Base-by-base conservation (phyloP, 2,797 vertebrate genomes). In the Peromyscus eremicus region DNA sequence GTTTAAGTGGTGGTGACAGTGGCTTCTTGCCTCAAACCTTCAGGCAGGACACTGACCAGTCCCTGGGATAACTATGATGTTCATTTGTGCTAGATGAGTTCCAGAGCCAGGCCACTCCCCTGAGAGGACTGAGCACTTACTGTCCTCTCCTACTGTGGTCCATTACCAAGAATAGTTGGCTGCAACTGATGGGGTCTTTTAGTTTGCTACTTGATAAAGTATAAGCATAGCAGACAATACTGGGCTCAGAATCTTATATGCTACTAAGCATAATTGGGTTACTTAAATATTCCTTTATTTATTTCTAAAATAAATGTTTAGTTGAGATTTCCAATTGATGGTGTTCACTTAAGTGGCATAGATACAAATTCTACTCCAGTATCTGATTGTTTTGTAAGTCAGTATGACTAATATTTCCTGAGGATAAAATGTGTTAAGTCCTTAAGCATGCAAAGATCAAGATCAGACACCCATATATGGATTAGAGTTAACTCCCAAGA, bases 341-440 rank as follows among this genome's bases (percentile, higher is more conserved):
- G 1, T n/a, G 92, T 73, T 92, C 92, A 87, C 81, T 96, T 95
- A 90, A 93, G 77, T 86, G 29, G 88, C 6, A 60, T 43, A 91
- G 60, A 85, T 40, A 76, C 32, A 91, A 96, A 93, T 95, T 91
- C 40, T 87, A 66, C 43, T 94, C 49, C 86, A 46, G 52, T 52
- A 81, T 89, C 83, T 95, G 87, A 94, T 73, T 40, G 66, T 94
- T 92, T 86, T 83, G 9, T 88, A 75, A 96, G n/a, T 75, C 57
- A 43, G 49, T 76, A 10, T 87, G 3, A 85, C 12, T 91, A 80
- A 92, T 27, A 86, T 60, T 94, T 97, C 91, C 85, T 83, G 88
- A 91, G 83, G 76, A 96, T 92, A 96, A 96, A 95, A 9, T 7
- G 66, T 70, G 34, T 89, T 97, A 97, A 91, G 85, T 94, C 92